These are phyloP conservation scores for Catajapyx aquilonaris DNA, from an alignment of 1,140 invertebrate species.

Conservation along the genomic window DNA sequence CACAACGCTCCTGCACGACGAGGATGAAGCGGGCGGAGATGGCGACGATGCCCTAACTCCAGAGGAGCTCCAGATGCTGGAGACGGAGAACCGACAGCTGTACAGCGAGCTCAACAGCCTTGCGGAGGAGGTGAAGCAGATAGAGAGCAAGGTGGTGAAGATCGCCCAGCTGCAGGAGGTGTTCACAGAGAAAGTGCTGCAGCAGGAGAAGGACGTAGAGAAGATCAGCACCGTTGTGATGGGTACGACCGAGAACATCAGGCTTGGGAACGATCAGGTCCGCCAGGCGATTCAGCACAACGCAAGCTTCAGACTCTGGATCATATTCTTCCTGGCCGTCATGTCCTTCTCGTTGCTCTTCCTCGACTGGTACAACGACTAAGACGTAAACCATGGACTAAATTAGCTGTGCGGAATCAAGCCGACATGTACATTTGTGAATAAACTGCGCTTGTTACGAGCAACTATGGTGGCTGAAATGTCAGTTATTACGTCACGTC, in stretches of 20 bases:
- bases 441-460: neutral
- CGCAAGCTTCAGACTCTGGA: conserved; percentile 79
- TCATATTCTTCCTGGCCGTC: conserved; percentile 85
- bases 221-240: conserved; percentile 67
- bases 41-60: conserved; percentile 44
- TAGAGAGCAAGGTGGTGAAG: conserved; percentile 81
- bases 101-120: conserved; percentile 66
- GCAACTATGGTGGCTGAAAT: neutral
- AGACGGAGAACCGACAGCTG: conserved; percentile 60
- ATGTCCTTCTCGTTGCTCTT: conserved; percentile 91
- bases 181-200: conserved; percentile 88
- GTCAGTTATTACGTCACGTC: neutral
- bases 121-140: conserved; percentile 51
- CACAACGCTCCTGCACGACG: conserved; percentile 11
- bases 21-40: conserved; percentile 2
- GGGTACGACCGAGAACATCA: conserved; percentile 82
- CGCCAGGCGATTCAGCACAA: conserved; percentile 88
- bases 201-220: conserved; percentile 86
- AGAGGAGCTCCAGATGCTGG: conserved; percentile 80
- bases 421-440: neutral
- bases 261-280: conserved; percentile 91
- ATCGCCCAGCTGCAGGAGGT: conserved; percentile 91
- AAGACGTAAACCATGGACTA: conserved; percentile 16
- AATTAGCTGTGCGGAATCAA: neutral
- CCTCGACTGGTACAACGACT: conserved; percentile 97